phyloP scores from a whole-genome alignment of 1,140 invertebrate species.

The Globodera ellingtonae region DNA sequence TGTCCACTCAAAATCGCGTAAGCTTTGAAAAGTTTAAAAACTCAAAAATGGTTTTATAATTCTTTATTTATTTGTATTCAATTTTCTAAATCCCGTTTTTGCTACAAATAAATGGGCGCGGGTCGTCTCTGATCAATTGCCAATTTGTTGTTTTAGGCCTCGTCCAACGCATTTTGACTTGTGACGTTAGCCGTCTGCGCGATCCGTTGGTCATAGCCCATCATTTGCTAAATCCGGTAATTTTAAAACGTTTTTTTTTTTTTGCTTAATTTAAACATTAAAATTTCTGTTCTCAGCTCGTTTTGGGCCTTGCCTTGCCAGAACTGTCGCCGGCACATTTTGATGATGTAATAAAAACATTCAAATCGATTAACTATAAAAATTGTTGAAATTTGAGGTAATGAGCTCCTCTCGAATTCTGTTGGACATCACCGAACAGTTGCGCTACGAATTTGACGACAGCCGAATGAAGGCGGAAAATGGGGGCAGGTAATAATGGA shows the following conservation, averaged over 20 bases:
- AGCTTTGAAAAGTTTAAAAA: conserved; percentile 5
- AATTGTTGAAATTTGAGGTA: not conserved
- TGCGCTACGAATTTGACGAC: conserved; percentile 61
- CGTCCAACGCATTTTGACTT: conserved; percentile 61
- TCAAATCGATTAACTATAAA: not conserved
- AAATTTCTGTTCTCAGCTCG: conserved; percentile 30
- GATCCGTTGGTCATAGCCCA: conserved; percentile 52
- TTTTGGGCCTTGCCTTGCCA: conserved; percentile 50
- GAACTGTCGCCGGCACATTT: conserved; percentile 59
- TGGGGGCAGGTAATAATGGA: conserved; percentile 8
- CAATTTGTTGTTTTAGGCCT: conserved; percentile 39
- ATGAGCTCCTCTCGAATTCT: conserved; percentile 56
- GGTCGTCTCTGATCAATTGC: too few species aligned
- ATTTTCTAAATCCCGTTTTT: too few species aligned
- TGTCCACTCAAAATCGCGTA: conserved; percentile 59
- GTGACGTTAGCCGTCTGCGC: conserved; percentile 53
- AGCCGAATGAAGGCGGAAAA: conserved; percentile 36
- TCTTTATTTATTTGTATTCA: not conserved
- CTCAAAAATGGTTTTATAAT: not conserved
- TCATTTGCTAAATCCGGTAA: conserved; percentile 56
- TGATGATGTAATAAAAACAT: conserved; percentile 52
- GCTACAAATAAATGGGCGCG: too few species aligned
- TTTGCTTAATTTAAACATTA: not conserved
- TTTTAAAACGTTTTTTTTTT: not conserved
- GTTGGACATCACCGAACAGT: conserved; percentile 59